phyloP scores from a whole-genome alignment of 2,113 vertebrate species.

The Ramphastos sulfuratus region DNA sequence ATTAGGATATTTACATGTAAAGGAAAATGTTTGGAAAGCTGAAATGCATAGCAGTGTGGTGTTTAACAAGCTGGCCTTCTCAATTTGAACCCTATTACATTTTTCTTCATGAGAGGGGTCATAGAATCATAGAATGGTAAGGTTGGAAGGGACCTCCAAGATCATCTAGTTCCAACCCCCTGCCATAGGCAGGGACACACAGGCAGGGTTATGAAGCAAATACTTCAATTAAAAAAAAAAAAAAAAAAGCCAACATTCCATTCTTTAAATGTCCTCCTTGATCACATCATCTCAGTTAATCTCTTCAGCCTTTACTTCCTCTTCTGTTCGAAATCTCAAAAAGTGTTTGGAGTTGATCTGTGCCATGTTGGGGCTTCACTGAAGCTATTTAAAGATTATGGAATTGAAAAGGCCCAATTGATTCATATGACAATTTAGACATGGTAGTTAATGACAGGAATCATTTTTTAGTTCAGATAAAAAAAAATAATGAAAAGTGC shows the following conservation, averaged over 20 bases:
- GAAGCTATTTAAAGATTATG: conserved; percentile 18
- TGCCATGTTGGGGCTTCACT: neutral
- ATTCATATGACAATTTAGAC: neutral
- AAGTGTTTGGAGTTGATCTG: neutral
- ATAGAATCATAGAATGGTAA: neutral
- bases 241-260: neutral
- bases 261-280: conserved; percentile 11
- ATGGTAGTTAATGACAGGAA: neutral
- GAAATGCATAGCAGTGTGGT: neutral
- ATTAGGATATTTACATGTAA: neutral
- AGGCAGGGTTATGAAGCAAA: neutral
- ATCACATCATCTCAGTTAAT: neutral
- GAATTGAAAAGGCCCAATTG: neutral
- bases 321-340: conserved; percentile 9
- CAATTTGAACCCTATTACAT: neutral
- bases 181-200: too few relatives aligned
- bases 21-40: neutral
- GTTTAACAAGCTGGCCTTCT: neutral
- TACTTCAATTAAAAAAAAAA: neutral
- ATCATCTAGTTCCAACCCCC: too few relatives aligned
- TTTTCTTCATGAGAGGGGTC: neutral
- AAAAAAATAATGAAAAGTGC: neutral
- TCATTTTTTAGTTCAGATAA: neutral
- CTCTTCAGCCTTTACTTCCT: neutral
- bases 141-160: too few relatives aligned